These are phyloP conservation scores for Schizotus pectinicornis DNA, from an alignment of 2,888 invertebrate genomes.

Conservation along the genomic window DNA sequence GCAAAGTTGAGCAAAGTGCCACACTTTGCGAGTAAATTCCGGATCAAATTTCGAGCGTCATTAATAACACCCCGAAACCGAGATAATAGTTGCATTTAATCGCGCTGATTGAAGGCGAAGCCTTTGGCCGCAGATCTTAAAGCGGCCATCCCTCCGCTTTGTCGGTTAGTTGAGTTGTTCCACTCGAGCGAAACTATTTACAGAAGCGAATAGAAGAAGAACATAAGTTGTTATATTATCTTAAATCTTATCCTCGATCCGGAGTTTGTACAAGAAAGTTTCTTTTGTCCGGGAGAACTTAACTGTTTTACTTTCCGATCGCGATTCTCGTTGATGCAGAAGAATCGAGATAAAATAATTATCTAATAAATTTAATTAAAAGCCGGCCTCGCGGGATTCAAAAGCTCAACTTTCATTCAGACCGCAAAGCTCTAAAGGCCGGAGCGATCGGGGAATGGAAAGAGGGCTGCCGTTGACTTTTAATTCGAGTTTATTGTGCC, in stretches of 20 bases:
- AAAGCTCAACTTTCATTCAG: slow-evolving; percentile 8
- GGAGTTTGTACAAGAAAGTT: slow-evolving; percentile 3
- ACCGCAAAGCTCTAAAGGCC: slow-evolving; percentile 11
- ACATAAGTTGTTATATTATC: slow-evolving; percentile 21
- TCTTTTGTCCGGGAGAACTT: slow-evolving; percentile 17
- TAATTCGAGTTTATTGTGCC: slow-evolving; percentile 6
- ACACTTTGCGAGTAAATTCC: no score
- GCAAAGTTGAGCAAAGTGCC: no score
- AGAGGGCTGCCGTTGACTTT: slow-evolving; percentile 6
- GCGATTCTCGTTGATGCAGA: slow-evolving; percentile 8
- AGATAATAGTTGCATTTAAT: no score
- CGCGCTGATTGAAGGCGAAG: no score
- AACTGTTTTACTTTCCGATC: slow-evolving; percentile 18
- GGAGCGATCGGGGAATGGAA: background rate
- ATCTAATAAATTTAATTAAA: slow-evolving; percentile 24
- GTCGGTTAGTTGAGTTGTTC: slow-evolving; percentile 9
- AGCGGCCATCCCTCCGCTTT: background rate
- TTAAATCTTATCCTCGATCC: slow-evolving; percentile 18
- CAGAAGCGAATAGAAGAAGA: slow-evolving; percentile 6
- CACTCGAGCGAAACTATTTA: slow-evolving; percentile 22
- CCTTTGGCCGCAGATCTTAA: no score
- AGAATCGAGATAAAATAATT: slow-evolving; percentile 24
- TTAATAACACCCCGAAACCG: no score
- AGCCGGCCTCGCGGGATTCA: background rate
- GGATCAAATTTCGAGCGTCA: no score